Conservation (phyloP, 2,113 vertebrate genomes). For the Columba janthina region DNA sequence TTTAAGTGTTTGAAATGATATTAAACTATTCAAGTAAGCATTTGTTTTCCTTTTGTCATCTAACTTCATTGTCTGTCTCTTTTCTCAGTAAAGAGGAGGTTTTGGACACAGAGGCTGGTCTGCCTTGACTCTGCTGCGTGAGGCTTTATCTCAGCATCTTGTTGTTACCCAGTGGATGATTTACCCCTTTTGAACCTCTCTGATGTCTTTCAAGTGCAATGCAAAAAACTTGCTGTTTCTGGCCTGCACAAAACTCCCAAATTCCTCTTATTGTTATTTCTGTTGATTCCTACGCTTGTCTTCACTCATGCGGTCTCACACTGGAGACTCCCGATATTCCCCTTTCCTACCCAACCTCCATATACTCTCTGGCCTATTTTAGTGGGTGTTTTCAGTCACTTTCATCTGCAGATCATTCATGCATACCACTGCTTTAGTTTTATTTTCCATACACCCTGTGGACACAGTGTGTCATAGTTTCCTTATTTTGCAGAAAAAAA, state of each 20-base stretch:
- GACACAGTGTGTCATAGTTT: slow-evolving; percentile 23
- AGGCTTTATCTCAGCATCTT: not conserved
- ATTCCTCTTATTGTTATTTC: not conserved
- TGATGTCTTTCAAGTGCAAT: not conserved
- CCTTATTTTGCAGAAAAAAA: not conserved
- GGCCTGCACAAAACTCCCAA: not conserved
- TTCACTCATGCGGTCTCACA: not conserved
- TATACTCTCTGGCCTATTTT: not conserved
- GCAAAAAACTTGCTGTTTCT: not conserved
- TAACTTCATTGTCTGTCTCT: not conserved
- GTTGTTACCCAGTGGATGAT: not conserved
- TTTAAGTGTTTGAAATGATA: not conserved
- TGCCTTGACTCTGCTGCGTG: not conserved
- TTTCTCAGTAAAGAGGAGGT: not conserved
- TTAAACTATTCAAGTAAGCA: not conserved
- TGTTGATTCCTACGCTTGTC: not conserved
- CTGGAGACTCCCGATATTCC: not conserved
- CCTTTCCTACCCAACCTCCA: not conserved
- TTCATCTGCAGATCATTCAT: slow-evolving; percentile 1
- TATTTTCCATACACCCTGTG: not conserved
- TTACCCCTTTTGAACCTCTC: not conserved
- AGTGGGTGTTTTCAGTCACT: not conserved
- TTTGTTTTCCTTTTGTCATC: not conserved
- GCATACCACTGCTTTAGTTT: not conserved
- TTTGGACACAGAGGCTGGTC: not conserved